A percentile compares a stretch with the other conserved stretches of the same genome.
Evolutionary conservation across 1,140 invertebrate genomes (phyloP).

Genomic region (Coptotermes formosanus): DNA sequence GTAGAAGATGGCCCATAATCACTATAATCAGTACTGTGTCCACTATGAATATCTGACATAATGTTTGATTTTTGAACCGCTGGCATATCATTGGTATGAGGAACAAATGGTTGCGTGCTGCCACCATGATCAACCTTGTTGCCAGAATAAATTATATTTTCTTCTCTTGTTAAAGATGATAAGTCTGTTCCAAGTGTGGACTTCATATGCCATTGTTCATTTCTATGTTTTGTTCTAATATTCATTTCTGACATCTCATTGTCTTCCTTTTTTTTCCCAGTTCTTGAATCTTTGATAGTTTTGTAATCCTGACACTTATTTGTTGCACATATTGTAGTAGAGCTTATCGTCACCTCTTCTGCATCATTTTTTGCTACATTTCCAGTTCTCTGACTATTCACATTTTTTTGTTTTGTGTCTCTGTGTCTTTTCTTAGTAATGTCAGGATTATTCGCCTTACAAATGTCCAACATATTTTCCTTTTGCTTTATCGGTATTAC

Average conservation of each 20-base stretch:
- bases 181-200: not conserved
- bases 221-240: not conserved
- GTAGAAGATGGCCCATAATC: not conserved
- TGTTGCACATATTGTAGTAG: not conserved
- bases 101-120: not conserved
- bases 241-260: not conserved
- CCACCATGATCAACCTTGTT: not conserved
- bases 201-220: not conserved
- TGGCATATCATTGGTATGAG: not conserved
- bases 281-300: not conserved
- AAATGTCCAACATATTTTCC: not conserved
- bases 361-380: not conserved
- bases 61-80: not conserved
- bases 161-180: not conserved
- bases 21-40: not conserved
- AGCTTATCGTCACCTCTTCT: not conserved
- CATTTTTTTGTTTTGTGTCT: not conserved
- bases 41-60: not conserved
- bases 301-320: not conserved
- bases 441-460: not conserved
- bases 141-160: not conserved
- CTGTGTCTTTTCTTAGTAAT: not conserved
- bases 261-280: not conserved
- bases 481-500: not conserved
- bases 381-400: not conserved